Evolutionary conservation across 2,888 invertebrate genomes (phyloP).

Genomic region (Lepetodrilus schrolli): DNA sequence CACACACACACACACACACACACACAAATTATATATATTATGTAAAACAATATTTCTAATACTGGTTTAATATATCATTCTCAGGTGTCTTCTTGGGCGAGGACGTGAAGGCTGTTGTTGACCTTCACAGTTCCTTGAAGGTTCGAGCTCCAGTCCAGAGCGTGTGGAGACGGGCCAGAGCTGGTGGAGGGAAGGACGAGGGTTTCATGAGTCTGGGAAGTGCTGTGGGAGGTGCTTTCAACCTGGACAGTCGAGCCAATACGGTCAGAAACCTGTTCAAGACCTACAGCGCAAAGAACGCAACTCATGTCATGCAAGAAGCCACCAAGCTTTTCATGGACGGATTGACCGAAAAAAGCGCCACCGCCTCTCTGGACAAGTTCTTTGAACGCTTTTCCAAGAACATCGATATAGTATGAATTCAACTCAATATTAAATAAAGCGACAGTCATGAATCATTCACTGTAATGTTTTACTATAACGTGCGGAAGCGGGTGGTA

Average conservation of each 20-base stretch:
- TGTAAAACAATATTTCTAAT: not conserved
- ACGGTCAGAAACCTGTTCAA: conserved; percentile 51
- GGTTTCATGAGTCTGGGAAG: conserved; percentile 53
- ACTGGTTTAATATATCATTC: not conserved
- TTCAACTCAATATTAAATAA: not conserved
- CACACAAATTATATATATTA: no score
- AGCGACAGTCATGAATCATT: no score
- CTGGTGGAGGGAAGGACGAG: conserved; percentile 38
- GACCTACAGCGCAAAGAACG: conserved; percentile 43
- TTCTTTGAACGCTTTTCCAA: conserved; percentile 57
- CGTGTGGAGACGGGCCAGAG: conserved; percentile 50
- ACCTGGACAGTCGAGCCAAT: conserved; percentile 45
- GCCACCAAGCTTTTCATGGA: conserved; percentile 51
- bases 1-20: no score
- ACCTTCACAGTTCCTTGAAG: conserved; percentile 61
- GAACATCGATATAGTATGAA: conserved; percentile 47
- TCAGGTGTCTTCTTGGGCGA: conserved; percentile 58
- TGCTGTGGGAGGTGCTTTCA: conserved; percentile 48
- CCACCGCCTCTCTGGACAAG: conserved; percentile 49
- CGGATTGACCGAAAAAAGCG: conserved; percentile 46
- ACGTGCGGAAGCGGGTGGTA: no score
- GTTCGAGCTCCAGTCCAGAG: conserved; percentile 53
- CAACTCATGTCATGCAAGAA: conserved; percentile 49
- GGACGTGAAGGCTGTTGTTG: conserved; percentile 50
- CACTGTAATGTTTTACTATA: no score